Evolutionary conservation across 2,888 invertebrate genomes (phyloP).

Genomic region (Galerucella nymphaeae): DNA sequence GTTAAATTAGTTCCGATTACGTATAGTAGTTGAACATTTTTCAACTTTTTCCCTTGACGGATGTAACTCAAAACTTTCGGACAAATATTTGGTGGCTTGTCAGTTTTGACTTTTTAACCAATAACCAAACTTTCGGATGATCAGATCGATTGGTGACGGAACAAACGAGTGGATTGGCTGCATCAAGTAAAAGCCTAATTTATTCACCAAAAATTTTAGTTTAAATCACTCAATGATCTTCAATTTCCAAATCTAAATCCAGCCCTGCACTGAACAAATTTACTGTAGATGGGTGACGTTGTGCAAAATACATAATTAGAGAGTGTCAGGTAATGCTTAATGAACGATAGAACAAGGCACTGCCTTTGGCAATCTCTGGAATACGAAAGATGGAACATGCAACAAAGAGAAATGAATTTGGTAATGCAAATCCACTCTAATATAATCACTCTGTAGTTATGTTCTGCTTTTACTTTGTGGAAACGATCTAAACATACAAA

Average conservation of each 20-base stretch:
- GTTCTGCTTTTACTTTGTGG: slow-evolving; percentile 42
- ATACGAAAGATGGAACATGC: slow-evolving; percentile 42
- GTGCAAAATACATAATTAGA: slow-evolving; percentile 63
- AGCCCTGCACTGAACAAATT: slow-evolving; percentile 48
- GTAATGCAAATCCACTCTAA: slow-evolving; percentile 52
- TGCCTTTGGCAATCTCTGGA: slow-evolving; percentile 51
- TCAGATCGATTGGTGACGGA: too few relatives aligned
- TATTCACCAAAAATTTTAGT: background rate
- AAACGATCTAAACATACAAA: slow-evolving; percentile 40
- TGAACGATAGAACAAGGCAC: slow-evolving; percentile 57
- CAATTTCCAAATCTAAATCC: background rate
- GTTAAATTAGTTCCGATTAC: too few relatives aligned
- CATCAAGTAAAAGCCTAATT: too few relatives aligned
- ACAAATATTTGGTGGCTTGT: too few relatives aligned
- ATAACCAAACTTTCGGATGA: too few relatives aligned
- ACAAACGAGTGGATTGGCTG: too few relatives aligned
- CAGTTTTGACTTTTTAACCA: too few relatives aligned
- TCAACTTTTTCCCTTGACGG: too few relatives aligned
- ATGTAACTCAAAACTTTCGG: too few relatives aligned
- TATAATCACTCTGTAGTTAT: slow-evolving; percentile 45
- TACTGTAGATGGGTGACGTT: slow-evolving; percentile 53
- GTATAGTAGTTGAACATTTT: too few relatives aligned
- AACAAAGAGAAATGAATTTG: slow-evolving; percentile 49
- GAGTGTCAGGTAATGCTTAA: slow-evolving; percentile 63
- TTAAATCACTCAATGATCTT: background rate